Evolutionary conservation across 2,888 invertebrate species (phyloP), one percentile per base, ranked within the genome.

Genomic region (Cerastis rubricosa): DNA sequence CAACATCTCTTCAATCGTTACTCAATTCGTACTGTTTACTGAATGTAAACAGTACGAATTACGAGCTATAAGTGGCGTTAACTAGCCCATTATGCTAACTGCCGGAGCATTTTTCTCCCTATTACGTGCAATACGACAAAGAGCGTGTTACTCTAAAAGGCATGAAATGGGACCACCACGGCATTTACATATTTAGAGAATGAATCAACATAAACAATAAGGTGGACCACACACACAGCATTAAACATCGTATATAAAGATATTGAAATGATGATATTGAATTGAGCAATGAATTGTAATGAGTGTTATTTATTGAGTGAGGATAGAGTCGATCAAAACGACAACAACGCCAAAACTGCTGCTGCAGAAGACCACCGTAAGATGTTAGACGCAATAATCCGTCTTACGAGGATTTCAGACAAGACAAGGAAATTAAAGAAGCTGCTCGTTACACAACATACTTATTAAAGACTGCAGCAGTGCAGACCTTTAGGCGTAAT

Each of bases 161-260:
- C 79, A 87, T 87, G 88, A 84, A 87, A 82, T 85, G 78, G 83
- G 72, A 78, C 82, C 85, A 84, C 79, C 74, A 71, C 70, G 67
- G 68, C 76, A 74, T 85, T 85, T 85, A 89, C 89, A 86, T 86
- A 86, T 84, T 84, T 76, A 80, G 85, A 85, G 74, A 85, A 86
- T 89, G 88, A 88, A 85, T 89, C 86, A 89, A 85, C 88, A 84
- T 83, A 86, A 89, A 85, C 84, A 85, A 83, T 89, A 85, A 84
- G 84, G 84, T 76, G 70, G 83, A 78, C 82, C 77, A 80, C 82
- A 86, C 81, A 83, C 76, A 74, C 72, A 73, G 77, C 25, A 70
- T 45, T 78, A 72, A 64, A 66, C 49, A 64, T 66, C 22, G 40
- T 70, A 54, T 63, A 65, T 67, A 63, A 59, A 67, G 43, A 29